These are phyloP conservation scores for Tryphoninae sp. DNA, from an alignment of 2,888 invertebrate species.

Conservation along the genomic window DNA sequence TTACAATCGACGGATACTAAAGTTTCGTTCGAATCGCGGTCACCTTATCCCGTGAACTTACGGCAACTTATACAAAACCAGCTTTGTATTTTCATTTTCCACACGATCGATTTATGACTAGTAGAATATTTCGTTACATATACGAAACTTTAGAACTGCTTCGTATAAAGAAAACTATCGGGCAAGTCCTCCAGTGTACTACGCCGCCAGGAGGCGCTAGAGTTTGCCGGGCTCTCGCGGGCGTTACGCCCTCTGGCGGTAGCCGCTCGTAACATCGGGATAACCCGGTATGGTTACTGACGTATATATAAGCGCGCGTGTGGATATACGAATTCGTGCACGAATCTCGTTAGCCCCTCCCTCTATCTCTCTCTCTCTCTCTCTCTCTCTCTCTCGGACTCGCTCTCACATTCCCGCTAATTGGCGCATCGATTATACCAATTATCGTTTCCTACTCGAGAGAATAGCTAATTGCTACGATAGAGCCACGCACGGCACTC, in stretches of 20 bases:
- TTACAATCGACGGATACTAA: too few species aligned
- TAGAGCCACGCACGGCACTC: constrained; percentile 36
- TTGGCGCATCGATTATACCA: constrained; percentile 78
- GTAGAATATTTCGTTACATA: constrained; percentile 7
- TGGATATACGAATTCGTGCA: constrained; percentile 54
- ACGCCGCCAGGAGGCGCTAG: constrained; percentile 6
- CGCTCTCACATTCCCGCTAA: constrained; percentile 72
- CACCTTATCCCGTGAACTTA: too few species aligned
- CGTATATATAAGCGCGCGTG: background rate
- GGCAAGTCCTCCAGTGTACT: constrained; percentile 31
- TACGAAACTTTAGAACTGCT: constrained; percentile 40
- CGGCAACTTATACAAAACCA: too few species aligned
- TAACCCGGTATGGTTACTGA: too few species aligned
- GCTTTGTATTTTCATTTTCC: too few species aligned
- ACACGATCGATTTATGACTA: too few species aligned
- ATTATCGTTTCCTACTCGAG: constrained; percentile 77
- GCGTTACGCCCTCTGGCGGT: too few species aligned
- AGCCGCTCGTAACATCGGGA: too few species aligned
- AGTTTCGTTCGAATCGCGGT: too few species aligned
- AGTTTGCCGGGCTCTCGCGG: background rate
- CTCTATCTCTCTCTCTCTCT: constrained; percentile 56
- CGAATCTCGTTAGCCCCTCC: constrained; percentile 74
- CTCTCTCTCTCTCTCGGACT: background rate
- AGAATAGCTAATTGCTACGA: constrained; percentile 77
- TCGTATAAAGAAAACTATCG: constrained; percentile 48